Base-by-base conservation (phyloP, 2,888 invertebrate genomes). In the Boloria selene region DNA sequence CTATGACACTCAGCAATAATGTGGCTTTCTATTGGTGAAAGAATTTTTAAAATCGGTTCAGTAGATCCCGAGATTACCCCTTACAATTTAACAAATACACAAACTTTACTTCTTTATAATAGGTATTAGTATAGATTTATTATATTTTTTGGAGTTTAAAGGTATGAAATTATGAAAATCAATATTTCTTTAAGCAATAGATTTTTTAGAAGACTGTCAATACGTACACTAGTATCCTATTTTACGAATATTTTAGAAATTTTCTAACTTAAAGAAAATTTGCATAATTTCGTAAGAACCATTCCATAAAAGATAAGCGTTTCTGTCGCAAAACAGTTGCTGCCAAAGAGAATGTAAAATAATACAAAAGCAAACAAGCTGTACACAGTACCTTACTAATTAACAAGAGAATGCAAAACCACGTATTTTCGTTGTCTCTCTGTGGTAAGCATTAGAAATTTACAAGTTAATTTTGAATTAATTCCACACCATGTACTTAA, bases 321-420 rank as follows among this genome's bases (percentile, higher is more conserved):
- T 47, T 45, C 47, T 64, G 64, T 59, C 52, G 45, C 52, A 45
- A 47, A 61, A 61, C 49, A 49, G 26, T 14, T 54, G 56, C n/a
- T n/a, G n/a, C n/a, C n/a, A n/a, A n/a, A n/a, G n/a, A n/a, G n/a
- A n/a, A n/a, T n/a, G n/a, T n/a, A n/a, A n/a, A n/a, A n/a, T n/a
- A n/a, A 22, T 18, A 65, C 64, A 64, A 67, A 65, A 65, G 59
- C 56, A 68, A 68, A 68, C 54, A 71, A 63, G 44, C 60, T 26
- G 22, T n/a, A 45, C 13, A 47, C 26, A 5, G 56, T 42, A 16
- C 26, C 31, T 10, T 10, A 64, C 52, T 64, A 63, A 63, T 64
- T 59, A 52, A 59, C 64, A 59, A 64, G 56, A 59, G 64, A 64
- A 64, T 51, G 59, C 47, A 63, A 63, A 56, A 16, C 55, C 42